Percentiles rank a stretch among this genome's conserved stretches.
Conservation (phyloP, 2,113 vertebrate genomes). For the Symphodus melops region DNA sequence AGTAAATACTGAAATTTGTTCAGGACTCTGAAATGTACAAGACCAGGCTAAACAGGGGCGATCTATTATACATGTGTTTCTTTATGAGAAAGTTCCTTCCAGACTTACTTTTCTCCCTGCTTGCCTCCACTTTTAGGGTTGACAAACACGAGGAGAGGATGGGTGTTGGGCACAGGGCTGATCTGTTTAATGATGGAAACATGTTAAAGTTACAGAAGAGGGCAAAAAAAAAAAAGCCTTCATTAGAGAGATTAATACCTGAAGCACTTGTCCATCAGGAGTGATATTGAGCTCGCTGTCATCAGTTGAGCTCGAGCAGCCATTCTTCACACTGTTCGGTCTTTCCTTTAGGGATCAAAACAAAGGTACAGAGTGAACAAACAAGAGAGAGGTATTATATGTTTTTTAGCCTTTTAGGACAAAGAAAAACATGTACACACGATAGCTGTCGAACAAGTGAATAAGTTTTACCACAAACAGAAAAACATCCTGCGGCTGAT, state of each 20-base stretch:
- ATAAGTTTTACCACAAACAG: constrained; percentile 13
- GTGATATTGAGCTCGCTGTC: constrained; percentile 83
- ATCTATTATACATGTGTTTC: not conserved
- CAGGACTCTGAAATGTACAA: constrained; percentile 85
- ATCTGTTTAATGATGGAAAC: constrained; percentile 78
- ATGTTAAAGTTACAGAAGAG: not conserved
- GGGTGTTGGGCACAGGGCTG: constrained; percentile 86
- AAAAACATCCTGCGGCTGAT: constrained; percentile 23
- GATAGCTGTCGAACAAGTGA: constrained; percentile 15
- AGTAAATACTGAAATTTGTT: constrained; percentile 94
- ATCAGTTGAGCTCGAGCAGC: constrained; percentile 73
- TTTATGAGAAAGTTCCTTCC: not conserved
- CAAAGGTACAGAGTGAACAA: constrained; percentile 16
- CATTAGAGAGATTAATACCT: constrained; percentile 74
- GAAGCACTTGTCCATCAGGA: constrained; percentile 88
- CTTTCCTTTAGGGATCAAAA: constrained; percentile 80
- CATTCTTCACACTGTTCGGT: constrained; percentile 79
- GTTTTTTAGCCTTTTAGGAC: not conserved
- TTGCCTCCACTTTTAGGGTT: constrained; percentile 96
- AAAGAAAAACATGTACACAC: constrained; percentile 6
- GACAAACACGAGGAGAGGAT: constrained; percentile 92
- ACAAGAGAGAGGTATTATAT: not conserved
- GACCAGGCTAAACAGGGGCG: constrained; percentile 8
- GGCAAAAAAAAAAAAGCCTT: not conserved
- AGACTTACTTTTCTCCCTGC: constrained; percentile 90